Base-by-base conservation (phyloP, 2,113 vertebrate genomes). In the Clarias batrachus region DNA sequence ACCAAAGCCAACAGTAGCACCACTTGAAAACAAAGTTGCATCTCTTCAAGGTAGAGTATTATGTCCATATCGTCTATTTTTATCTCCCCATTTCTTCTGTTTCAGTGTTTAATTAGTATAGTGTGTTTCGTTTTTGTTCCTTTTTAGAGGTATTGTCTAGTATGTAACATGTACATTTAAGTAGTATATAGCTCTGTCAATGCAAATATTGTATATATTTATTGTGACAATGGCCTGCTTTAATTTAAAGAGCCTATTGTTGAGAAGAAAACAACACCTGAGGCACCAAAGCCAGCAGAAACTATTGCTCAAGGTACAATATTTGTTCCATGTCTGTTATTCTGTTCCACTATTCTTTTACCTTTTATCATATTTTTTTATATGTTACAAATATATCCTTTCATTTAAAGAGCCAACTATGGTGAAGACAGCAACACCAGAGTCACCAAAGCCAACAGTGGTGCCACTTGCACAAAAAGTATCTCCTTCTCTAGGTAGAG, bases 11-110 rank as follows among this genome's bases (percentile, higher is more conserved):
- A 76, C 30, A 57, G 60, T 90, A 90, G 65, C 90, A 59, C 91
- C 90, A 87, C 87, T 80, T 89, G 90, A 92, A 89, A 90, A 91
- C 85, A 93, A 93, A 89, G 52, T 92, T 71, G 80, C 91, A 84
- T 65, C 88, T 82, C 25, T 86, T 60, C 82, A 91, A 93, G 93
- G 91, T 94, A 93, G 65, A 77, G 48, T 85, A 14, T 70, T 14
- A 73, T 82, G 57, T 84, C 33, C 37, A 52, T 84, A 56, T 80
- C 13, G 48, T 83, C 65, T 79, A 13, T 73, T 77, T 57, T 70
- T 30, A 68, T 85, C 4, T 19, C 66, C 68, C n/a, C 17, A 52
- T 83, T 84, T 16, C 59, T 79, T 54, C 25, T 81, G 54, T 78
- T n/a, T 52, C 37, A 1, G 10, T 86, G 17, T 86, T 19, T n/a